Percentiles rank a stretch among this genome's conserved stretches.
phyloP scores from a whole-genome alignment of 2,888 invertebrate genomes.

The Endomychus coccineus region DNA sequence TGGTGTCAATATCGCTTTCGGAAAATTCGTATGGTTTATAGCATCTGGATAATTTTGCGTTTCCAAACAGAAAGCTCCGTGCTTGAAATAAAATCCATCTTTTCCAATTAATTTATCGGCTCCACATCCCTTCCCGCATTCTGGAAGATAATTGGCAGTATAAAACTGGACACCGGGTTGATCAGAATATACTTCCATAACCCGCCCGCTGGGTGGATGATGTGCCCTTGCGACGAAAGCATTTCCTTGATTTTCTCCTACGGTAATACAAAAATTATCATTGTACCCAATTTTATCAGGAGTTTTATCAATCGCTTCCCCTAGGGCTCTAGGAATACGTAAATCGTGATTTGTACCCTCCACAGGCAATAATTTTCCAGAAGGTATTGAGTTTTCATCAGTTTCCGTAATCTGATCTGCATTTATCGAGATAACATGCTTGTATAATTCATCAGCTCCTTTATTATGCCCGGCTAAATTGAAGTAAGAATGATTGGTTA shows the following conservation, averaged over 20 bases:
- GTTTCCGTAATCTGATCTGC: slow-evolving; percentile 69
- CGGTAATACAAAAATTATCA: slow-evolving; percentile 70
- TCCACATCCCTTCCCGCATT: slow-evolving; percentile 18
- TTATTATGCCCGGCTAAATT: slow-evolving; percentile 86
- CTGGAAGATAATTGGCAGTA: slow-evolving; percentile 68
- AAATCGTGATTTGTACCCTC: slow-evolving; percentile 69
- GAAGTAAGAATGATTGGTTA: slow-evolving; percentile 86
- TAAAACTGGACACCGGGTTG: slow-evolving; percentile 91
- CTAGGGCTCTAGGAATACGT: slow-evolving; percentile 56
- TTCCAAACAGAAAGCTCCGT: slow-evolving; percentile 77
- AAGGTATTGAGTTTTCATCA: slow-evolving; percentile 63
- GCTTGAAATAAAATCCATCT: slow-evolving; percentile 30
- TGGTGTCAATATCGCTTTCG: slow-evolving; percentile 63
- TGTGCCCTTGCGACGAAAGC: slow-evolving; percentile 58
- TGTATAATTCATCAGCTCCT: slow-evolving; percentile 56
- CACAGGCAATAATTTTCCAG: slow-evolving; percentile 64
- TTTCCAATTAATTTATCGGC: slow-evolving; percentile 32
- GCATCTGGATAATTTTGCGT: slow-evolving; percentile 92
- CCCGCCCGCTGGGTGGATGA: slow-evolving; percentile 64
- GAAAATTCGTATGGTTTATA: slow-evolving; percentile 77
- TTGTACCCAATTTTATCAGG: slow-evolving; percentile 66
- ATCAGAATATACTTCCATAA: slow-evolving; percentile 72
- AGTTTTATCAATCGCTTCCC: slow-evolving; percentile 58
- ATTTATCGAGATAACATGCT: slow-evolving; percentile 65
- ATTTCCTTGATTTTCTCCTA: slow-evolving; percentile 49